Evolutionary conservation across 2,113 vertebrate species (phyloP), one percentile per base, ranked within the genome.

Genomic region (Hydropotes inermis): DNA sequence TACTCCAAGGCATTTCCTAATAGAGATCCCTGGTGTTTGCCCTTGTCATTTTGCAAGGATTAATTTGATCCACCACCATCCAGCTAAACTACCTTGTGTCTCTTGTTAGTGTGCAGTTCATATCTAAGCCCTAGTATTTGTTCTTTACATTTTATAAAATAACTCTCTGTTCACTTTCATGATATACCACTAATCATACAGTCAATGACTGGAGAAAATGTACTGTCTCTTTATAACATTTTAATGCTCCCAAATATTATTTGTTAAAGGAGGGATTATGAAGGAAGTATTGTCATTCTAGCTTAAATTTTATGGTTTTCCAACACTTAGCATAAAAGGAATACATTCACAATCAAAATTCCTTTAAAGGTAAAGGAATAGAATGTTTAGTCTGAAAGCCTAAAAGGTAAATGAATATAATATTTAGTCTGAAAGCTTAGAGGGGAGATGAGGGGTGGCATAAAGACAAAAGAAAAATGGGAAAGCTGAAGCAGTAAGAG

Each of bases 381-480:
- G 33, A 67, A 67, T 70, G 39, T 82, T 94, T 39, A 79, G 39
- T 79, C 39, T 89, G 43, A 89, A 84, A 60, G 43, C 47, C 61
- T 70, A 43, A 95, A 87, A 94, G 50, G 3, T 47, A 87, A 92
- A 85, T n/a, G 19, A 91, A 87, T 54, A 5, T 8, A 50, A 45
- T 91, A 33, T 89, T 84, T 84, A 67, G 52, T 93, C 64, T 92
- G 47, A 96, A 95, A 81, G 39, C 23, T 95, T 86, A 64, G 28
- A 81, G 25, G 27, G 47, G 96, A 92, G 50, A 60, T 36, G 23
- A 89, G 30, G 3, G 6, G 1, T 2, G 25, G 16, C 15, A 55
- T 25, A 47, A 97, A 94, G 28, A 86, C 52, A 58, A 74, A 94
- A 96, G 61, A 6, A 81, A 60, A 91, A 91, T 14, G 28, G 21